Conservation (phyloP, 2,113 vertebrate species). For the Dromiciops gliroides region DNA sequence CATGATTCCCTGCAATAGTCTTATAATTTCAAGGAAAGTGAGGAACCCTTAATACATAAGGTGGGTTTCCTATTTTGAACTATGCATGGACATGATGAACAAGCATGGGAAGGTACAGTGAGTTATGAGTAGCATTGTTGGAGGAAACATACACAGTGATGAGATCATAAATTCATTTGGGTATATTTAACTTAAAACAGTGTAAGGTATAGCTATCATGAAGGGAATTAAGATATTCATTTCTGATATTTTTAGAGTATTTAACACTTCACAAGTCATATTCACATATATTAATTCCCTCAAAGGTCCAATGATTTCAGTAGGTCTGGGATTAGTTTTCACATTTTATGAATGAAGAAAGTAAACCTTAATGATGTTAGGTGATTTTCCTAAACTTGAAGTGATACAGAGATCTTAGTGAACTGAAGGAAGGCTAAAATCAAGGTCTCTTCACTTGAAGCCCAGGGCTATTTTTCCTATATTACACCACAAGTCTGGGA, state of each 20-base stretch:
- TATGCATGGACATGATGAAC: neutral
- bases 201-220: neutral
- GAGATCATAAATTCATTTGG: neutral
- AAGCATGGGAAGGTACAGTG: neutral
- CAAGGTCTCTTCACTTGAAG: neutral
- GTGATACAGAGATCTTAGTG: slow-evolving; percentile 22
- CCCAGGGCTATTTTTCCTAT: neutral
- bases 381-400: slow-evolving; percentile 35
- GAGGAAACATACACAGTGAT: neutral
- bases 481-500: neutral
- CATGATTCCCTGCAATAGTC: neutral
- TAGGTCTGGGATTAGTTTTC: slow-evolving; percentile 17
- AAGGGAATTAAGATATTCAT: neutral
- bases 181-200: neutral
- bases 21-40: neutral
- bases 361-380: slow-evolving; percentile 49
- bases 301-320: neutral
- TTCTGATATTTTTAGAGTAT: neutral
- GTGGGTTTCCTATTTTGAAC: neutral
- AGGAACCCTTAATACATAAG: neutral
- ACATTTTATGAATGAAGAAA: slow-evolving; percentile 62
- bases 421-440: neutral
- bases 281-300: neutral
- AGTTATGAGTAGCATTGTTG: neutral
- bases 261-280: neutral